Base-by-base conservation (phyloP, 2,113 vertebrate genomes). In the Mormoops blainvillei region DNA sequence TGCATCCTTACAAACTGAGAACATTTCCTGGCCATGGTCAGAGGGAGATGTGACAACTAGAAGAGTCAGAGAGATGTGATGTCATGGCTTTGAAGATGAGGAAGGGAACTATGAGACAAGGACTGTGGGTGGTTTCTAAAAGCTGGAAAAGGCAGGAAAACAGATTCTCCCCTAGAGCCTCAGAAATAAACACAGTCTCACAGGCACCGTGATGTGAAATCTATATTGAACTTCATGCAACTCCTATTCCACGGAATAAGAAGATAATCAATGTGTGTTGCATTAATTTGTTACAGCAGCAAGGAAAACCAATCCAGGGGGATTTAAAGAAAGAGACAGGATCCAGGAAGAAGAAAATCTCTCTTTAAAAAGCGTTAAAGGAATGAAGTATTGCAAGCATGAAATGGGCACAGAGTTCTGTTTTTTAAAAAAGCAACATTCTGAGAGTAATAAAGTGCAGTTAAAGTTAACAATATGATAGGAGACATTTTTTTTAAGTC, bases 351-450 rank as follows among this genome's bases (percentile, higher is more conserved):
- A 82, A 61, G 82, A 61, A 70, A 87, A 80, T 36, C 36, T 89
- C 63, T 70, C 91, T 94, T 80, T 22, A 58, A 82, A 94, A 89
- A 71, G 45, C 71, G 56, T 94, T 81, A 28, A 84, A 95, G 89
- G 74, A 87, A 89, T 83, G 67, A 97, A 93, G 56, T 48, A 77
- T 43, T 89, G 54, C 77, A 96, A 89, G 80, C 73, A 63, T 19
- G n/a, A 87, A 95, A 80, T 70, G 92, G 41, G 54, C 95, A 94
- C 33, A 16, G 68, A 41, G 78, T 74, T 94, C 89, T 96, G 88
- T 86, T 94, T 97, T 96, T 89, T 65, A 95, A 87, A 97, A 26
- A 95, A 92, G 87, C 83, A 93, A 89, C 83, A 91, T 87, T 93
- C 76, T 70, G 68, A 89, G 80, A 95, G 77, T 92, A 92, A 94